Conservation (phyloP, 2,113 vertebrate species). For the Calonectris borealis region DNA sequence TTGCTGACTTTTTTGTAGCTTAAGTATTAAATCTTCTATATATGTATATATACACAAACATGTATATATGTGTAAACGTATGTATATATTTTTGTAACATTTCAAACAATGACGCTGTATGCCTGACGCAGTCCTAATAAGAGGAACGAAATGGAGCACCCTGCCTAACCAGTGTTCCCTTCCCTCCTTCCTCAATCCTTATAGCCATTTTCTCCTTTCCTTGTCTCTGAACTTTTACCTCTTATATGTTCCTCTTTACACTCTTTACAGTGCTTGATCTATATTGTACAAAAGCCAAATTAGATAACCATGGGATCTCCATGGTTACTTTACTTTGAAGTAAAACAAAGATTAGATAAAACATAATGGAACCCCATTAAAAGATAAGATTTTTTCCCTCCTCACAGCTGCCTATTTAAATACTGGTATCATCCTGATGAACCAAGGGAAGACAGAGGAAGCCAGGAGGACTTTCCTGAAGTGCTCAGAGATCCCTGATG, state of each 20-base stretch:
- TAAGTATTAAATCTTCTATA: not conserved
- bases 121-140: not conserved
- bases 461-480: slow-evolving; percentile 92
- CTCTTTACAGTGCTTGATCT: not conserved
- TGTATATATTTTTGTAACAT: not conserved
- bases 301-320: not conserved
- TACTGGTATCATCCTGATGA: slow-evolving; percentile 98
- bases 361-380: not conserved
- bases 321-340: not conserved
- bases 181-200: not conserved
- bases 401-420: slow-evolving; percentile 95
- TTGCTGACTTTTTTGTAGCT: not conserved
- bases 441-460: slow-evolving; percentile 92
- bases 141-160: not conserved
- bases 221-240: not conserved
- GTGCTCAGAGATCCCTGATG: slow-evolving; percentile 96
- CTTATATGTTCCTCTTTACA: not conserved
- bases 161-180: not conserved
- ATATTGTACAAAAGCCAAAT: not conserved
- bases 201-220: not conserved
- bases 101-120: not conserved
- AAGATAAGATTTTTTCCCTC: not conserved
- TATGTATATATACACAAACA: not conserved
- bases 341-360: not conserved
- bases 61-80: not conserved